Evolutionary conservation across 2,797 vertebrate species (phyloP).

Genomic region (Remorina albescens): DNA sequence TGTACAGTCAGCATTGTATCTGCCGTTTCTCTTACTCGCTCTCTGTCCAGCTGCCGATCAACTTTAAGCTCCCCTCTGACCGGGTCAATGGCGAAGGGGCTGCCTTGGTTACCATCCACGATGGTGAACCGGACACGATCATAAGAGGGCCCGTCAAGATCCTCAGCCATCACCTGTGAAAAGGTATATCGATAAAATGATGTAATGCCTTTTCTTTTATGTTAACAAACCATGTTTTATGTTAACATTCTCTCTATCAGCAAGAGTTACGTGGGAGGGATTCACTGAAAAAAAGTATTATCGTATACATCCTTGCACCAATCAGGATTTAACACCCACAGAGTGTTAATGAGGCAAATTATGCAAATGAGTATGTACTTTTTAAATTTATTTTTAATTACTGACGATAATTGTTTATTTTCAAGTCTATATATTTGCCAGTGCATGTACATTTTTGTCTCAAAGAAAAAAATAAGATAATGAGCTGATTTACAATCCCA

Average conservation of each 20-base stretch:
- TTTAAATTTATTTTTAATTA: no score
- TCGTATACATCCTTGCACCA: not conserved
- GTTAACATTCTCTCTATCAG: conserved; percentile 9
- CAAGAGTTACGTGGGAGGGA: not conserved
- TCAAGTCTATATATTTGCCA: no score
- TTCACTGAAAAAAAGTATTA: not conserved
- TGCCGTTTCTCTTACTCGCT: conserved; percentile 85
- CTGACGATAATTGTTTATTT: no score
- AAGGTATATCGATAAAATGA: not conserved
- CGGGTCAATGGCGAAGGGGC: conserved; percentile 93
- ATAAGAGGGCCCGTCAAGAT: conserved; percentile 92
- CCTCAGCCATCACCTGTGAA: conserved; percentile 92
- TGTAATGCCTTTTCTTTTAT: not conserved
- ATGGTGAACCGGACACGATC: conserved; percentile 91
- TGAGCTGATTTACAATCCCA: not conserved
- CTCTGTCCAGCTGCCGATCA: conserved; percentile 93
- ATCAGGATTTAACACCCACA: not conserved
- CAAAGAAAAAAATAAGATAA: not conserved
- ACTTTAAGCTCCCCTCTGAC: conserved; percentile 92
- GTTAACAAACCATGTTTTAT: not conserved
- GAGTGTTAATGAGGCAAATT: not conserved
- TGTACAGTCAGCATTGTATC: conserved; percentile 58
- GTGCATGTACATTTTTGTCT: no score
- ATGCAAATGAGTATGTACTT: not conserved
- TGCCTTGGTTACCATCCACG: conserved; percentile 93